These are phyloP conservation scores for Pseudochirops cupreus DNA, from an alignment of 2,797 vertebrate genomes.

Conservation along the genomic window DNA sequence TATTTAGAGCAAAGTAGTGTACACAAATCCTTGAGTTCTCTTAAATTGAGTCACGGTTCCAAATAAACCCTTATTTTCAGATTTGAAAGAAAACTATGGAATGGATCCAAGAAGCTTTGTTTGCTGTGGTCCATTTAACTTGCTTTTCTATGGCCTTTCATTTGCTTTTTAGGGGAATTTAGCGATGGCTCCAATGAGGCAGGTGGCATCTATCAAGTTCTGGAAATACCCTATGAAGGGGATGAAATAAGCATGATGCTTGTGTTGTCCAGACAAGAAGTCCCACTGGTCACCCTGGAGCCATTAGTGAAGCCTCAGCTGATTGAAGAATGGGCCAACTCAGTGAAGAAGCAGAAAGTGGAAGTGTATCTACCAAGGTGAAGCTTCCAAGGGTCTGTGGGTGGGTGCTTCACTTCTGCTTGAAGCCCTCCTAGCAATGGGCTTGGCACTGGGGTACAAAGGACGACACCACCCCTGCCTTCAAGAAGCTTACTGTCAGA, in stretches of 20 bases:
- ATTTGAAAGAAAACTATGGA: conserved; percentile 32
- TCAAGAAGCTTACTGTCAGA: background rate
- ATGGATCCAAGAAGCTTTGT: conserved; percentile 35
- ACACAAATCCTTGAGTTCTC: background rate
- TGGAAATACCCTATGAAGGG: conserved; percentile 97
- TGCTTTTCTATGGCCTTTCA: background rate
- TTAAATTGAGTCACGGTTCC: conserved; percentile 52
- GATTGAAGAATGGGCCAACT: conserved; percentile 97
- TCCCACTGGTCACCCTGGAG: conserved; percentile 94
- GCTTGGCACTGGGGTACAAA: background rate
- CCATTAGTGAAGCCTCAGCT: conserved; percentile 94
- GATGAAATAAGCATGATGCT: conserved; percentile 98
- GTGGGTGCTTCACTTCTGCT: background rate
- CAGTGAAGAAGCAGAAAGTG: conserved; percentile 98
- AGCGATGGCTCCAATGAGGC: conserved; percentile 98
- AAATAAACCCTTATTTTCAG: conserved; percentile 37
- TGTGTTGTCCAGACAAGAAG: conserved; percentile 95
- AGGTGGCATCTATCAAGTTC: conserved; percentile 97
- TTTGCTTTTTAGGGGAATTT: conserved; percentile 92
- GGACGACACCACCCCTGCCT: background rate
- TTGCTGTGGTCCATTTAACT: background rate
- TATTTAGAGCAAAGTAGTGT: conserved; percentile 56
- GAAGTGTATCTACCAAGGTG: conserved; percentile 98
- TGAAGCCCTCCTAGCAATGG: background rate
- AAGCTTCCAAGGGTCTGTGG: conserved; percentile 59